phyloP scores from a whole-genome alignment of 2,888 invertebrate species.

The Leptopilina drosophilae region DNA sequence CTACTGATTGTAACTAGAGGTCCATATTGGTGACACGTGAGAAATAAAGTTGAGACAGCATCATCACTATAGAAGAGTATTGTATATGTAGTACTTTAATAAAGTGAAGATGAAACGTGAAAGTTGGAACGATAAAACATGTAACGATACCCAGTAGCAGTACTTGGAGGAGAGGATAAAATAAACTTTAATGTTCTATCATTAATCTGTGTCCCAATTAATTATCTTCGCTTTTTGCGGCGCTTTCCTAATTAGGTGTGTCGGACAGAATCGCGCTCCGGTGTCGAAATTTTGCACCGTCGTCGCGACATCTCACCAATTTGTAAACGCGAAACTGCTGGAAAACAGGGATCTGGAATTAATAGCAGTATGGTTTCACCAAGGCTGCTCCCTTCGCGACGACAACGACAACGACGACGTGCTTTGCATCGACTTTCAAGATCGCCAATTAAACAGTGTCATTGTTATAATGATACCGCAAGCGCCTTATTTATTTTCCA shows the following conservation, averaged over 20 bases:
- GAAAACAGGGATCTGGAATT: constrained; percentile 62
- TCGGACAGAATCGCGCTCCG: constrained; percentile 63
- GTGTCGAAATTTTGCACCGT: constrained; percentile 75
- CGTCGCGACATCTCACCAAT: constrained; percentile 62
- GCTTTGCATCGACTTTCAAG: constrained; percentile 33
- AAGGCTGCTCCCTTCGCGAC: constrained; percentile 40
- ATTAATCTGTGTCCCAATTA: constrained; percentile 74
- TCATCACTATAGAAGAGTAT: too few species aligned
- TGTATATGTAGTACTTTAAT: not conserved
- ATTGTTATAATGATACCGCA: constrained; percentile 12
- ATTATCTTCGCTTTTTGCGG: constrained; percentile 68
- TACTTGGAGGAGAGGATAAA: constrained; percentile 46
- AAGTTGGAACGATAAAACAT: constrained; percentile 52
- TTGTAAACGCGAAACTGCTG: constrained; percentile 68
- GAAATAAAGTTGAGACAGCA: not conserved
- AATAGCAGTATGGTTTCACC: constrained; percentile 66
- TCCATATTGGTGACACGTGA: too few species aligned
- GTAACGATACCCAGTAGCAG: constrained; percentile 51
- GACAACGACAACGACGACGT: not conserved
- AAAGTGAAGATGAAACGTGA: not conserved
- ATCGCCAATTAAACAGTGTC: constrained; percentile 33
- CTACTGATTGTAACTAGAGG: too few species aligned
- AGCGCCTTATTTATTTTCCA: not conserved
- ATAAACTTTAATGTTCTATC: constrained; percentile 64
- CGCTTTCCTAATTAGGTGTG: constrained; percentile 71